Evolutionary conservation across 2,797 vertebrate species (phyloP).

Genomic region (Gastrophryne carolinensis): DNA sequence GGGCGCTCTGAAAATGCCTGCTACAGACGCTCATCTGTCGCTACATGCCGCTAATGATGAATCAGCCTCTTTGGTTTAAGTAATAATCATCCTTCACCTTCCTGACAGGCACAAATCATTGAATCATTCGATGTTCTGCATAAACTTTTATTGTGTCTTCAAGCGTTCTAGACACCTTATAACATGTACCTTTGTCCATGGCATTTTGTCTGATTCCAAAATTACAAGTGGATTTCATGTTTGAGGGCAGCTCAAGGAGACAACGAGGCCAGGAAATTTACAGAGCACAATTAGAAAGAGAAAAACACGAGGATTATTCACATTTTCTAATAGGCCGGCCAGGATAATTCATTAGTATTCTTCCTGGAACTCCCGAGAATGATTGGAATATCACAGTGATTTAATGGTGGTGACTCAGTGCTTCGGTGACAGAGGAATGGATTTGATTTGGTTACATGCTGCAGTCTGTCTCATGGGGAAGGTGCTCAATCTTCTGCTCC

Average conservation of each 20-base stretch:
- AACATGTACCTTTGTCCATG: background rate
- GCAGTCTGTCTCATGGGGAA: background rate
- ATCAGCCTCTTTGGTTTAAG: too few species aligned
- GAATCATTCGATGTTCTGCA: background rate
- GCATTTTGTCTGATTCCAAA: background rate
- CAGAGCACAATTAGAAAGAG: background rate
- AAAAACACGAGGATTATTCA: background rate
- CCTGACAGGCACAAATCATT: background rate
- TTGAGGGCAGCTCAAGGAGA: slow-evolving; percentile 11
- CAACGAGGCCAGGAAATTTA: background rate
- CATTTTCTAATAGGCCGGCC: slow-evolving; percentile 5
- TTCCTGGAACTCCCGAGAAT: slow-evolving; percentile 26
- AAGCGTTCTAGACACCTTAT: background rate
- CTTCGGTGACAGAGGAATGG: background rate
- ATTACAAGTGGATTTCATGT: background rate
- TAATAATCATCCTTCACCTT: too few species aligned
- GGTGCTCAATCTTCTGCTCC: background rate
- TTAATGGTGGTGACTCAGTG: slow-evolving; percentile 20
- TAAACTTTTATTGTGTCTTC: background rate
- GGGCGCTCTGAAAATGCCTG: too few species aligned
- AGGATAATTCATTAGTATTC: slow-evolving; percentile 21
- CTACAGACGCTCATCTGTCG: too few species aligned
- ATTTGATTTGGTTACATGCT: background rate
- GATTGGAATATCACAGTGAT: slow-evolving; percentile 32
- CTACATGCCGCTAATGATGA: too few species aligned